These are phyloP conservation scores for Stramonita haemastoma DNA, from an alignment of 2,888 invertebrate species.

Conservation along the genomic window DNA sequence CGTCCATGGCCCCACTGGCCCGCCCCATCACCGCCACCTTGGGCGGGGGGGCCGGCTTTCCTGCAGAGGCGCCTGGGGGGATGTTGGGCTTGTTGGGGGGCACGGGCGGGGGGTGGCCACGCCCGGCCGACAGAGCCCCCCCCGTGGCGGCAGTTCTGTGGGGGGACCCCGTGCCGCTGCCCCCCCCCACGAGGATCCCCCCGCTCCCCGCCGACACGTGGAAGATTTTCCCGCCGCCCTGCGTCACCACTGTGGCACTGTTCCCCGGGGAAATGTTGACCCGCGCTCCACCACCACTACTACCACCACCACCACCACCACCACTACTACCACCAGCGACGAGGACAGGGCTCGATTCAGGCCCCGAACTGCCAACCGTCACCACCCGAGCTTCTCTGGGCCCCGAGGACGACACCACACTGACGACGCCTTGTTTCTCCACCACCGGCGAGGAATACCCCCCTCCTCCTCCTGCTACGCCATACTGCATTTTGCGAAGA, in stretches of 20 bases:
- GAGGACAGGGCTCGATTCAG: conserved; percentile 31
- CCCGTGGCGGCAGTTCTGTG: conserved; percentile 36
- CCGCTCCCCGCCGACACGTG: conserved; percentile 59
- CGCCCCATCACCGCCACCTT: conserved; percentile 63
- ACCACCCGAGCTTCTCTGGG: conserved; percentile 54
- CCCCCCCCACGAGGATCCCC: conserved; percentile 46
- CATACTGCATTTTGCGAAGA: conserved; percentile 39
- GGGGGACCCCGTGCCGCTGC: conserved; percentile 40
- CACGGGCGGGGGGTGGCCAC: conserved; percentile 74
- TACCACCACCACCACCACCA: conserved; percentile 27
- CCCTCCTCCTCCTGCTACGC: conserved; percentile 30
- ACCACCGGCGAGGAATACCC: conserved; percentile 9
- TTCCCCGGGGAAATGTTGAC: conserved; percentile 47
- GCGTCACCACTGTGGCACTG: conserved; percentile 58
- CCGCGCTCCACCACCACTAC: conserved; percentile 42
- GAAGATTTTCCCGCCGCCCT: conserved; percentile 67
- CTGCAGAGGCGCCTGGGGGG: conserved; percentile 44
- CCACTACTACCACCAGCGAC: conserved; percentile 4
- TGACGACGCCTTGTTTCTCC: conserved; percentile 50
- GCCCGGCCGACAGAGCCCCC: conserved; percentile 54
- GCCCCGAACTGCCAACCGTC: conserved; percentile 54
- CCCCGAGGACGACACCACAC: conserved; percentile 41
- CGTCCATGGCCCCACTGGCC: conserved; percentile 52
- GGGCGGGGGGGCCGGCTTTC: conserved; percentile 65
- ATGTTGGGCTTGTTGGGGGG: conserved; percentile 75